Conservation (phyloP, 1,140 invertebrate species). For the Lethrus apterus region DNA sequence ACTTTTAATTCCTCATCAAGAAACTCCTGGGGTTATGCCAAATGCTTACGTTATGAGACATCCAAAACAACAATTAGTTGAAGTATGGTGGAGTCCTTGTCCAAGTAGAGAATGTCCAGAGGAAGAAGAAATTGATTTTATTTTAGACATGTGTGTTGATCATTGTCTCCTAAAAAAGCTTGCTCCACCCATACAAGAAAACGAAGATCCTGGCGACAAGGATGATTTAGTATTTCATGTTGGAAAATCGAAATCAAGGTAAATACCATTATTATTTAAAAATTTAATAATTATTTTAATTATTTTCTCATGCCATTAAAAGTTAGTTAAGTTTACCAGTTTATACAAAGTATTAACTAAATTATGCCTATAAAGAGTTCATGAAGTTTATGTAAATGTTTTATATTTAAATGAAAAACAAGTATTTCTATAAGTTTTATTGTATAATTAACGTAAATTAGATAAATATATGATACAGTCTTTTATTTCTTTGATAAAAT, state of each 20-base stretch:
- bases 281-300: too few relatives aligned
- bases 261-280: too few relatives aligned
- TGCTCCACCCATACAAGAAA: conserved; percentile 3
- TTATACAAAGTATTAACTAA: too few relatives aligned
- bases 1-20: conserved; percentile 64
- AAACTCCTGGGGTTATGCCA: conserved; percentile 62
- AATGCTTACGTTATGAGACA: conserved; percentile 64
- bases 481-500: too few relatives aligned
- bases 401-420: too few relatives aligned
- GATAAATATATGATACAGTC: too few relatives aligned
- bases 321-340: too few relatives aligned
- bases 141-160: conserved; percentile 59
- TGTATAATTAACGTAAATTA: too few relatives aligned
- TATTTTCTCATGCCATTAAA: too few relatives aligned
- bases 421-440: too few relatives aligned
- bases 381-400: too few relatives aligned
- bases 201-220: conserved; percentile 39
- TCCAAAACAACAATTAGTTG: conserved; percentile 56
- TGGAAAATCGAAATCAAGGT: conserved; percentile 45
- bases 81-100: conserved; percentile 74
- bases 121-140: conserved; percentile 61
- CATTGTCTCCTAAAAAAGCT: conserved; percentile 51
- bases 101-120: conserved; percentile 66
- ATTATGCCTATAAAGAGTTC: too few relatives aligned
- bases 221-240: conserved; percentile 48